phyloP scores from a whole-genome alignment of 2,888 invertebrate genomes.

The Leucoma salicis region DNA sequence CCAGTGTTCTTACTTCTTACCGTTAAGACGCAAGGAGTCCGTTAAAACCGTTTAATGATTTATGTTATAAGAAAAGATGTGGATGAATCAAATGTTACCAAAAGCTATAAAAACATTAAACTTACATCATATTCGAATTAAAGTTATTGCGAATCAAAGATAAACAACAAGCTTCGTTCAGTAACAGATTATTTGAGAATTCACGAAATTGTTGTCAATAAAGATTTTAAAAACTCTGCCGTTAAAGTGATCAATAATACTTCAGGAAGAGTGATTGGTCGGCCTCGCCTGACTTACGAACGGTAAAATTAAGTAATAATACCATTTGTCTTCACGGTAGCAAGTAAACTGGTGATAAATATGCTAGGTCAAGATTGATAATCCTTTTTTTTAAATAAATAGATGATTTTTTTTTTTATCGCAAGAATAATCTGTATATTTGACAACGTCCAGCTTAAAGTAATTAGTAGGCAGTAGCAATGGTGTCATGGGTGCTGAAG shows the following conservation, averaged over 20 bases:
- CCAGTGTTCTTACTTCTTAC: slow-evolving; percentile 15
- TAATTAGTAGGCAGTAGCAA: too few species aligned
- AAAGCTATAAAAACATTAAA: slow-evolving; percentile 11
- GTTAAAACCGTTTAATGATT: slow-evolving; percentile 20
- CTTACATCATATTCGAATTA: slow-evolving; percentile 19
- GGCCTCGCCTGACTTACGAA: background rate
- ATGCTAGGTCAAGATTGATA: background rate
- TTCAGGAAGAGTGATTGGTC: background rate
- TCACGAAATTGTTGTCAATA: background rate
- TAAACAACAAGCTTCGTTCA: slow-evolving; percentile 1
- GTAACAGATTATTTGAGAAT: background rate
- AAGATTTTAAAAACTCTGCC: background rate
- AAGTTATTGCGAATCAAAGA: slow-evolving; percentile 11
- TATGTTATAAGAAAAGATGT: slow-evolving; percentile 10
- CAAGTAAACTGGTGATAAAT: background rate
- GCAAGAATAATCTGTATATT: too few species aligned
- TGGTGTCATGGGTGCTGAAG: too few species aligned
- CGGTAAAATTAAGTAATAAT: background rate
- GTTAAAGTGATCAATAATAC: background rate
- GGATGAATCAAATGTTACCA: slow-evolving; percentile 18
- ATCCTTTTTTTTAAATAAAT: too few species aligned
- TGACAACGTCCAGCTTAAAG: too few species aligned
- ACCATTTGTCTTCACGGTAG: background rate
- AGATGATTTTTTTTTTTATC: too few species aligned
- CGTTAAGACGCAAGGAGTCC: slow-evolving; percentile 12